Evolutionary conservation across 2,888 invertebrate genomes (phyloP).

Genomic region (Leptinotarsa juncta): DNA sequence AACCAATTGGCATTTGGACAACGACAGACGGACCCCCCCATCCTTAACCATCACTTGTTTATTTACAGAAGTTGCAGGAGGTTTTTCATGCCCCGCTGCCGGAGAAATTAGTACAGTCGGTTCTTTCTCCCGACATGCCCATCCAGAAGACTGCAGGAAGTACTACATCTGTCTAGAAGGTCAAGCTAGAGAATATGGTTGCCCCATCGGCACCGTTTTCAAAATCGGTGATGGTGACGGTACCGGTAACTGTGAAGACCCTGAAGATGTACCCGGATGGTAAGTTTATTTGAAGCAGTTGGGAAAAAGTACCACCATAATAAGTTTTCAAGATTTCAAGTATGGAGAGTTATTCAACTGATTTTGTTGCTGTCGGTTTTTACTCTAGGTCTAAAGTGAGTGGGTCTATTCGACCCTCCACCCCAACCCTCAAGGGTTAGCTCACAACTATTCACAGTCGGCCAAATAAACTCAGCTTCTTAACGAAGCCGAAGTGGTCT

Average conservation of each 20-base stretch:
- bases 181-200: slow-evolving; percentile 93
- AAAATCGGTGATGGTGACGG: slow-evolving; percentile 92
- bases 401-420: too few relatives aligned
- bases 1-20: slow-evolving; percentile 45
- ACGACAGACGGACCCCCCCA: slow-evolving; percentile 43
- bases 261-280: slow-evolving; percentile 96
- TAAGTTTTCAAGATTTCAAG: neutral
- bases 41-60: slow-evolving; percentile 38
- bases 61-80: slow-evolving; percentile 87
- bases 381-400: too few relatives aligned
- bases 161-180: slow-evolving; percentile 95
- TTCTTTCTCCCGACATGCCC: slow-evolving; percentile 94
- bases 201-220: slow-evolving; percentile 96
- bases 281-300: slow-evolving; percentile 68
- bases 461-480: too few relatives aligned
- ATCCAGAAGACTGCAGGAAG: slow-evolving; percentile 94
- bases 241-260: slow-evolving; percentile 93
- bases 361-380: too few relatives aligned
- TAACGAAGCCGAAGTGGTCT: too few relatives aligned
- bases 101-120: slow-evolving; percentile 86
- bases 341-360: too few relatives aligned
- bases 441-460: too few relatives aligned
- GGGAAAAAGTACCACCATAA: too few relatives aligned
- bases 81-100: slow-evolving; percentile 86
- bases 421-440: too few relatives aligned